Base-by-base conservation (phyloP, 2,113 vertebrate genomes). In the Tricholaema leucomelas region DNA sequence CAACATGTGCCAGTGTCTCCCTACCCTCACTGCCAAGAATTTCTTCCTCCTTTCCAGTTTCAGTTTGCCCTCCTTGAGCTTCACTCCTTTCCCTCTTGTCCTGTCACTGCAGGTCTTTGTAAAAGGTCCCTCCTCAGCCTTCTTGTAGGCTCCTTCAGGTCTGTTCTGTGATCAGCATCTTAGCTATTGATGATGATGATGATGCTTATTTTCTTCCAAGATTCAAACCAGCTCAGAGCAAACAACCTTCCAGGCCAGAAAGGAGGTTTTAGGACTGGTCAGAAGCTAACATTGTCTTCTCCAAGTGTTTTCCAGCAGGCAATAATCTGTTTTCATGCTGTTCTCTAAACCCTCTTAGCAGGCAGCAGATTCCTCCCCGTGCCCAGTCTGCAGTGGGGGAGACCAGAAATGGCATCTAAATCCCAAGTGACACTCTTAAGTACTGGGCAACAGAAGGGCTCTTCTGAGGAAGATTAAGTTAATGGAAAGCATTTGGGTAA, bases 391-490 rank as follows among this genome's bases (percentile, higher is more conserved):
- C 89, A 88, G 95, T 63, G 87, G 87, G 88, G 90, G n/a, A n/a
- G n/a, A 97, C 95, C 91, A 95, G 94, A 97, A 97, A 94, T 94
- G 96, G 94, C 96, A 93, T 97, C 93, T 95, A 94, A 94, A 97
- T 97, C 95, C 93, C 91, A 88, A 91, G 93, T 93, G 97, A 96
- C 96, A 92, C 92, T 95, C 95, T 94, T 95, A 96, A 97, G 95
- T 78, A 93, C 96, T 96, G 96, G 97, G 96, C 94, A 94, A 94
- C 96, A 96, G 92, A 96, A 95, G 96, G 95, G 94, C 92, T 94
- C 97, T 96, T 94, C 95, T 90, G 96, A 98, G 96, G 92, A 97
- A 97, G 96, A 97, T 97, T 97, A 97, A 97, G 97, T 97, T 97
- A 96, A 97, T 96, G 94, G 96, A 96, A 96, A 95, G 96, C 95